Evolutionary conservation across 1,140 invertebrate genomes (phyloP).

Genomic region (Drosophila fuyamai): DNA sequence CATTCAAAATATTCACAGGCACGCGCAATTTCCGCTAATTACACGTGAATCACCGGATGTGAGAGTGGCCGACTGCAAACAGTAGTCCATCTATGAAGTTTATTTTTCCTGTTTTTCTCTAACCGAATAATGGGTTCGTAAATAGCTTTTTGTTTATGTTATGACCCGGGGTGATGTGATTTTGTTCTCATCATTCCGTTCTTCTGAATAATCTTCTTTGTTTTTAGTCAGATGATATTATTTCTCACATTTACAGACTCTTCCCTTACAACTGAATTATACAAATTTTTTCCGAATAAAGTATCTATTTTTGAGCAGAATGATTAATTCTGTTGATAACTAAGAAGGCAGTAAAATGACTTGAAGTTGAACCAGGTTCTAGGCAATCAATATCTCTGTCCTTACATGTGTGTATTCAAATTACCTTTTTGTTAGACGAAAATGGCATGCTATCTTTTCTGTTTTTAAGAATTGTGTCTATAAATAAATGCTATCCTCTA

Average conservation of each 20-base stretch:
- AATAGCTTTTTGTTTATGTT: neutral
- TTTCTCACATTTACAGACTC: conserved; percentile 4
- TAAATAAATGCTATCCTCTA: too few species aligned
- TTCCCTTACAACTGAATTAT: too few species aligned
- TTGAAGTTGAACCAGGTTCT: too few species aligned
- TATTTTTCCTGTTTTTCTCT: conserved; percentile 5
- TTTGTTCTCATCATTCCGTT: neutral
- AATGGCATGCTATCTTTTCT: too few species aligned
- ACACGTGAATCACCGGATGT: conserved; percentile 37
- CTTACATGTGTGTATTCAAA: too few species aligned
- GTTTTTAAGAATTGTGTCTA: too few species aligned
- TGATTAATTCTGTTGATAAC: too few species aligned
- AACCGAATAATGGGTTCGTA: neutral
- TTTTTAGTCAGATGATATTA: neutral
- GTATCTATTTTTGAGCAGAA: too few species aligned
- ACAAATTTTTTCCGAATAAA: too few species aligned
- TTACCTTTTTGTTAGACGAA: too few species aligned
- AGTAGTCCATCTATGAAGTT: conserved; percentile 3
- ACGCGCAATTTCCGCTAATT: conserved; percentile 39
- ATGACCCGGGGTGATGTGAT: neutral
- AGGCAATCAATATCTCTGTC: too few species aligned
- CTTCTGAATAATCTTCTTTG: conserved; percentile 15
- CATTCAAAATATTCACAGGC: neutral
- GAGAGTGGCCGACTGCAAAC: neutral
- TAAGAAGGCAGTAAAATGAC: too few species aligned